A percentile compares a stretch with the other conserved stretches of the same genome.
phyloP scores from a whole-genome alignment of 2,797 vertebrate genomes.

The Mus caroli region DNA sequence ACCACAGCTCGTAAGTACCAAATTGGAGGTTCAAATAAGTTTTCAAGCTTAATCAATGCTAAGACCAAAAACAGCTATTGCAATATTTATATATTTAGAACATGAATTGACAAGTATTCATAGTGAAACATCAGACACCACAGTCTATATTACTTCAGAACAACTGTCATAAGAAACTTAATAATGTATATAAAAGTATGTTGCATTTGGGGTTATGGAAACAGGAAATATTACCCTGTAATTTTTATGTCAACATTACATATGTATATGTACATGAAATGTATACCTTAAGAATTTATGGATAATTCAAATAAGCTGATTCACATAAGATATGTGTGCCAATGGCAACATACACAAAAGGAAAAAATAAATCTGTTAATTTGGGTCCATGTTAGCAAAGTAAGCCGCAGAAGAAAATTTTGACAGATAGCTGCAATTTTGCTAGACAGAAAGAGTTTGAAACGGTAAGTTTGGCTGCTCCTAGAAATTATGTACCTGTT shows the following conservation, averaged over 20 bases:
- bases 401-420: not conserved
- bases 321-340: not conserved
- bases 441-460: not conserved
- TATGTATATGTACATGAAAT: not conserved
- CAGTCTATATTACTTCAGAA: not conserved
- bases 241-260: conserved; percentile 28
- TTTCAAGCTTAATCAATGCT: not conserved
- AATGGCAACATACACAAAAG: not conserved
- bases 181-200: not conserved
- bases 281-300: not conserved
- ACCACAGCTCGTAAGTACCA: not conserved
- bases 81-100: not conserved
- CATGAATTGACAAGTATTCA: not conserved
- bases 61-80: not conserved
- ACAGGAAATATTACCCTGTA: not conserved
- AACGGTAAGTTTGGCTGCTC: not conserved
- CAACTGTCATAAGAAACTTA: conserved; percentile 1
- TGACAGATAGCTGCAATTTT: not conserved
- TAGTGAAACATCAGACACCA: not conserved
- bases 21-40: not conserved
- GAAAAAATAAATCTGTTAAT: not conserved
- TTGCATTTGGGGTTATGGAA: not conserved
- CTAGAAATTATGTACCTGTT: not conserved
- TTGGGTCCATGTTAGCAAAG: not conserved
- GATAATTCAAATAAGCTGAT: not conserved